Evolutionary conservation across 2,797 vertebrate species (phyloP).

Genomic region (Mus minutoides): DNA sequence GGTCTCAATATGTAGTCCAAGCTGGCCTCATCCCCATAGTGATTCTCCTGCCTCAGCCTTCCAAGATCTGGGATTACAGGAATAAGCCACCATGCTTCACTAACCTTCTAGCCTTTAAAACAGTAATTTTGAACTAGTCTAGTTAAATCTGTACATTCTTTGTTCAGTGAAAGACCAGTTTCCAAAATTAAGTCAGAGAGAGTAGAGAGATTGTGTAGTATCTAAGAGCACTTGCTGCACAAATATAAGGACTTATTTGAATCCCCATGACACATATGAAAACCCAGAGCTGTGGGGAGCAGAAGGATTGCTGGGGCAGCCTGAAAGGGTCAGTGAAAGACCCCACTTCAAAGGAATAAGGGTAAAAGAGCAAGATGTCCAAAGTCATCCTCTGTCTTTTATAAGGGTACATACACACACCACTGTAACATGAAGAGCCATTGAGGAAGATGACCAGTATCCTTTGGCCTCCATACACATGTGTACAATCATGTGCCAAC

Average conservation of each 20-base stretch:
- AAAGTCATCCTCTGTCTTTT: too few relatives aligned
- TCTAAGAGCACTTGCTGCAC: background rate
- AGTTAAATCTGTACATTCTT: background rate
- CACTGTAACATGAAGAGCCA: background rate
- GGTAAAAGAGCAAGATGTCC: background rate
- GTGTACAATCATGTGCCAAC: background rate
- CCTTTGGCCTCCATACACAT: background rate
- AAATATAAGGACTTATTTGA: background rate
- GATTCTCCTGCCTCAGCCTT: background rate
- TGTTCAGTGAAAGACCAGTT: background rate
- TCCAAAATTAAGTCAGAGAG: background rate
- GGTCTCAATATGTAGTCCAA: background rate
- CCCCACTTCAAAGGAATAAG: background rate
- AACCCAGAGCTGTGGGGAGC: background rate
- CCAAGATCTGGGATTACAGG: background rate
- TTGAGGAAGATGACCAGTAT: background rate
- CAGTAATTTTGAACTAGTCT: constrained; percentile 37
- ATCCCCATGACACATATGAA: background rate
- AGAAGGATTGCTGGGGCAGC: background rate
- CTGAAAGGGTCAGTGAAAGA: background rate
- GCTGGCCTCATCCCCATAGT: background rate
- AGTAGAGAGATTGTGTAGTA: background rate
- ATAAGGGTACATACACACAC: background rate
- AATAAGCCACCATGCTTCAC: background rate
- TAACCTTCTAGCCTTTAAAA: background rate